Conservation (phyloP, 1,140 invertebrate genomes). For the Drosophila sp. region DNA sequence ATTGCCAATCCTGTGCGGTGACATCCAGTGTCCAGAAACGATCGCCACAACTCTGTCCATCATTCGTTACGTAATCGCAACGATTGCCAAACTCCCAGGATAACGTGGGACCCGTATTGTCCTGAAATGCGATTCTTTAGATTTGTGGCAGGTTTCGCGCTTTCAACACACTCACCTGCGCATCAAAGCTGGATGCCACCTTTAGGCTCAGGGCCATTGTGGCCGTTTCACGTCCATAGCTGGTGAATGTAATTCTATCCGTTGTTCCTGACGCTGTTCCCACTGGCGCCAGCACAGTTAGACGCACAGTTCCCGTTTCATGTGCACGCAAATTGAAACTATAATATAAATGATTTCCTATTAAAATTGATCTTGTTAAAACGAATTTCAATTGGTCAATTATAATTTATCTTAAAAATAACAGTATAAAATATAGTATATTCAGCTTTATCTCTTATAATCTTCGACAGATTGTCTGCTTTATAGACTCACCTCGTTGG, state of each 20-base stretch:
- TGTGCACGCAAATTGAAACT: slow-evolving; percentile 85
- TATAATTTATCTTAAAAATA: too few relatives aligned
- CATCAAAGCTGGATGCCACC: slow-evolving; percentile 69
- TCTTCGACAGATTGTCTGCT: neutral
- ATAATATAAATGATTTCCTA: neutral
- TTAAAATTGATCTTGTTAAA: too few relatives aligned
- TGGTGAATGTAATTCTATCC: slow-evolving; percentile 87
- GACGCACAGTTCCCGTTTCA: slow-evolving; percentile 86
- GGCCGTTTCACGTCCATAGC: slow-evolving; percentile 79
- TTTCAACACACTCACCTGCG: slow-evolving; percentile 48
- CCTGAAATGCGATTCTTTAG: slow-evolving; percentile 60
- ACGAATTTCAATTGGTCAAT: too few relatives aligned
- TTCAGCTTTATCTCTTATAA: too few relatives aligned
- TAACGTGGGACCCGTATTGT: slow-evolving; percentile 81
- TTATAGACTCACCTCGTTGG: slow-evolving; percentile 65
- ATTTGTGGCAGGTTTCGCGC: neutral
- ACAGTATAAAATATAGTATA: too few relatives aligned
- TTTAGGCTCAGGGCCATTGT: slow-evolving; percentile 71
- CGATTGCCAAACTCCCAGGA: slow-evolving; percentile 85
- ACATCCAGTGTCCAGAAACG: slow-evolving; percentile 88
- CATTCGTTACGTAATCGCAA: slow-evolving; percentile 65
- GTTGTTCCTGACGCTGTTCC: slow-evolving; percentile 85
- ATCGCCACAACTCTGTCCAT: slow-evolving; percentile 85
- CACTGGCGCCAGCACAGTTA: slow-evolving; percentile 85
- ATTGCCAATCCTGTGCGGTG: slow-evolving; percentile 86